Evolutionary conservation across 2,113 vertebrate genomes (phyloP).

Genomic region (Notarius quadriscutis): DNA sequence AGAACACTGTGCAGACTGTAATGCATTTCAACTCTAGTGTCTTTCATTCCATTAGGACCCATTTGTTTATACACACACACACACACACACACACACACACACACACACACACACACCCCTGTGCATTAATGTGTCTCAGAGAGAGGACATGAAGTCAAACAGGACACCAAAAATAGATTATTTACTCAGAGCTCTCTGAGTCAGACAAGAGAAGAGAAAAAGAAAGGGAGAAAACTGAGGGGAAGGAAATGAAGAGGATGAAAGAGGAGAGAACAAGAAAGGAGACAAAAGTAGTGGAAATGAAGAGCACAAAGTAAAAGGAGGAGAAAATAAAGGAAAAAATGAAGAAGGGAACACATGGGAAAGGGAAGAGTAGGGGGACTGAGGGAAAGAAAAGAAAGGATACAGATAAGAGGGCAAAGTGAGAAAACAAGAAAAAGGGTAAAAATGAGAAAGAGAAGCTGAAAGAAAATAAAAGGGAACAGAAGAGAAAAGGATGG

Average conservation of each 20-base stretch:
- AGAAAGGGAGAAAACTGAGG: background rate
- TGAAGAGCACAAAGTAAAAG: background rate
- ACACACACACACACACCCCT: background rate
- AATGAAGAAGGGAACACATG: background rate
- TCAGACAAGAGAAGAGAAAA: background rate
- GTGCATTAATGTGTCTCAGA: slow-evolving; percentile 30
- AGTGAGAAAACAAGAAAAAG: too few species aligned
- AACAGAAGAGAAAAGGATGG: background rate
- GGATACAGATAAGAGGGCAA: background rate
- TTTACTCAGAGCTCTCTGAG: slow-evolving; percentile 32
- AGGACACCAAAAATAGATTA: slow-evolving; percentile 48
- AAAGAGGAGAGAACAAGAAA: background rate
- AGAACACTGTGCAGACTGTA: background rate
- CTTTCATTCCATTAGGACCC: background rate
- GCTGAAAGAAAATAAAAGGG: background rate
- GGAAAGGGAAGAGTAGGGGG: slow-evolving; percentile 14
- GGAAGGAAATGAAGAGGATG: background rate
- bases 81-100: background rate
- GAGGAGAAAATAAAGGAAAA: background rate
- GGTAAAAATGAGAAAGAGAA: background rate
- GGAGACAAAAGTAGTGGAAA: background rate
- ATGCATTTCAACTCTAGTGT: background rate
- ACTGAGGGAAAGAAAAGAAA: too few species aligned
- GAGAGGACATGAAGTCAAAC: slow-evolving; percentile 17
- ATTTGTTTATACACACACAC: background rate